phyloP scores from a whole-genome alignment of 2,113 vertebrate genomes.

The Xyliphius kryptos region DNA sequence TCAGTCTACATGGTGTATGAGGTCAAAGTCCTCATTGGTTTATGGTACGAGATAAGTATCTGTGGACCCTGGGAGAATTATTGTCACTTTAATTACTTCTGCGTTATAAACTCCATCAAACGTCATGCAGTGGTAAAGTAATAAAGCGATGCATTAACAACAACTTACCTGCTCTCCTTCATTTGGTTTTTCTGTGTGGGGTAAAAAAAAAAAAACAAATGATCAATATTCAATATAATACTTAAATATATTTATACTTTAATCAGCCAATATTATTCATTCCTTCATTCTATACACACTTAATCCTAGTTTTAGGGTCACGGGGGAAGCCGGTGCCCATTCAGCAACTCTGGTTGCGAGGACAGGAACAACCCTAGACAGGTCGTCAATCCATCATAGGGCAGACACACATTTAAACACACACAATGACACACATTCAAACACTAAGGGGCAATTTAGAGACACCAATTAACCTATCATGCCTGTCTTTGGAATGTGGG shows the following conservation, averaged over 20 bases:
- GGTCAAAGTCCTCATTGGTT: not conserved
- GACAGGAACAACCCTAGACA: no score
- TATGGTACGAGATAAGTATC: not conserved
- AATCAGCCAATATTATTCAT: not conserved
- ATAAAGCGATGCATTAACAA: no score
- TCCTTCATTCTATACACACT: no score
- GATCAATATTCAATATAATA: not conserved
- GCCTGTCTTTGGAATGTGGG: no score
- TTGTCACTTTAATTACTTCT: not conserved
- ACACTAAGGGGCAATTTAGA: no score
- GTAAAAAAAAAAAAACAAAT: not conserved
- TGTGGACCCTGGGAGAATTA: not conserved
- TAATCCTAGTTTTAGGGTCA: no score
- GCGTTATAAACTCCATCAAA: constrained; percentile 1
- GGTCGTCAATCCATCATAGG: no score
- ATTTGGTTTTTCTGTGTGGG: constrained; percentile 10
- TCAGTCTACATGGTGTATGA: not conserved
- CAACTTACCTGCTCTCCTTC: constrained; percentile 17
- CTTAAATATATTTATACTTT: not conserved
- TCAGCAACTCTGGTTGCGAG: no score
- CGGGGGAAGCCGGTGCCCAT: no score
- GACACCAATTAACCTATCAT: no score
- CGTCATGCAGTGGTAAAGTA: not conserved
- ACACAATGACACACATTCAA: no score
- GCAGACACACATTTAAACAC: no score